phyloP scores from a whole-genome alignment of 2,113 vertebrate genomes.

The Pygoscelis antarcticus region DNA sequence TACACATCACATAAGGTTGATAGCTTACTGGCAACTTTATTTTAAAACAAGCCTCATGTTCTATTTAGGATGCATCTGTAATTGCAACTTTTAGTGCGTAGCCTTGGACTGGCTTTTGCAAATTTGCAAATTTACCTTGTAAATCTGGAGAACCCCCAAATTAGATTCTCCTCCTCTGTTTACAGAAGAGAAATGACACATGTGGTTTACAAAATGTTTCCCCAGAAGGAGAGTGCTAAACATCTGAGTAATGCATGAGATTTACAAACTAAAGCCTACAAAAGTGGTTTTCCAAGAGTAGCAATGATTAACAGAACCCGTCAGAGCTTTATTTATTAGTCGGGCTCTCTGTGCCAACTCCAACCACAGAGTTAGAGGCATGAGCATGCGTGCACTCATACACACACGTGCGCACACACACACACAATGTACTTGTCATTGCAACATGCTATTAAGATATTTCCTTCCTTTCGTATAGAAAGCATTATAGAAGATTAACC shows the following conservation, averaged over 20 bases:
- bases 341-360: not conserved
- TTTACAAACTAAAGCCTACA: slow-evolving; percentile 14
- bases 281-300: slow-evolving; percentile 25
- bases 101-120: not conserved
- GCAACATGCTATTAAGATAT: not conserved
- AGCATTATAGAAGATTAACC: not conserved
- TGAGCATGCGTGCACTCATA: not conserved
- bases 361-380: slow-evolving; percentile 39
- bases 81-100: not conserved
- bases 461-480: not conserved
- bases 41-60: not conserved
- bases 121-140: not conserved
- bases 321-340: slow-evolving; percentile 24
- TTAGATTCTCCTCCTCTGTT: not conserved
- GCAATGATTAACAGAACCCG: slow-evolving; percentile 43
- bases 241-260: slow-evolving; percentile 17
- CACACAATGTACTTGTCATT: not conserved
- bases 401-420: not conserved
- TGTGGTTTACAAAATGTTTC: slow-evolving; percentile 3
- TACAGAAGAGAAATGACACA: not conserved
- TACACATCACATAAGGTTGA: not conserved
- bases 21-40: not conserved
- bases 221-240: not conserved
- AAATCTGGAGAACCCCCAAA: not conserved
- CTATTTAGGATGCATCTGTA: not conserved